Base-by-base conservation (phyloP, 2,113 vertebrate genomes). In the Seriola rivoliana region DNA sequence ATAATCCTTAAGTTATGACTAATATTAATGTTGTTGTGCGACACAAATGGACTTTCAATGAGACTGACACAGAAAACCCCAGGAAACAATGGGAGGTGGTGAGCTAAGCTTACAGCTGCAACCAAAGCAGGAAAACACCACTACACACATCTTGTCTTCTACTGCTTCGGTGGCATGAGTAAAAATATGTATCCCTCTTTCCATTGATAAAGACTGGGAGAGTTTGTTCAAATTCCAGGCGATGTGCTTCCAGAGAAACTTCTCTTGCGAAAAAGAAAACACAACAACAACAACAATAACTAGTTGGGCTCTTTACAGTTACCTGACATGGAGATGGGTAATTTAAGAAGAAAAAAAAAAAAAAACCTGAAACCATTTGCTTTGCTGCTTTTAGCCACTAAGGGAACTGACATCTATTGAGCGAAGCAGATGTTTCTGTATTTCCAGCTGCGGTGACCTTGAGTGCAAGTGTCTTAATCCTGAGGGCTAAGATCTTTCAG, bases 11-110 rank as follows among this genome's bases (percentile, higher is more conserved):
- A 50, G 40, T 88, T 88, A 79, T 54, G 63, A 86, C 76, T 91
- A 89, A 91, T 86, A 88, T 64, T 87, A 85, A 93, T 93, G 93
- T 78, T 87, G 64, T 81, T 72, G 74, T 75, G 78, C 73, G 81
- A 90, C 83, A 89, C 89, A 95, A 96, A 95, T 96, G 94, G 95
- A 95, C 91, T 95, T 94, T 95, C 92, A 95, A 95, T 95, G 89
- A 95, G 93, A 81, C 14, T 65, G 69, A 85, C 85, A 93, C 79
- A 77, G 54, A 82, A 81, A 82, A 82, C 73, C 52, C n/a, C 42
- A 52, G 57, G 60, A 74, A 85, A 88, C 84, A 74, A 87, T 36
- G 57, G 62, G 62, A 65, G 19, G 66, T 60, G 71, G 32, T 73
- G 68, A 80, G 72, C 54, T 36, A 29, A 80, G 68, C 66, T 65